Base-by-base conservation (phyloP, 2,888 invertebrate species). In the Melanotus villosus region DNA sequence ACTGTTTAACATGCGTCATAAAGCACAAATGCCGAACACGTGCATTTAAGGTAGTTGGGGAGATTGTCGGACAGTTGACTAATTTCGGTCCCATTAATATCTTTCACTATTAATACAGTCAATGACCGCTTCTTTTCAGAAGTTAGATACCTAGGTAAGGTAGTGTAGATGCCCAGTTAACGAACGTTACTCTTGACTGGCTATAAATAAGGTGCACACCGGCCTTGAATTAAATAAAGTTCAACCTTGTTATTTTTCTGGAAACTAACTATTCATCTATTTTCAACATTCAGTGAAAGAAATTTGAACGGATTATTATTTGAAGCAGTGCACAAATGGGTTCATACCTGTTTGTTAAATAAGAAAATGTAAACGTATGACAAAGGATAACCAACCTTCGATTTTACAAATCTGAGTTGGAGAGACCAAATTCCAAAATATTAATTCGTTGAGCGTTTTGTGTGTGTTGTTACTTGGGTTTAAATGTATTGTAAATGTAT, bases 51-150 rank as follows among this genome's bases (percentile, higher is more conserved):
- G 80, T 80, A 65, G 79, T 81, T 77, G 76, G 70, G 72, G 74
- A 80, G 80, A 82, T 82, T 81, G 81, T 82, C 77, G 79, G 83
- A 82, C 83, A 81, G 75, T 80, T 81, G 79, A 84, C 82, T 83
- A 83, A 84, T 84, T 82, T 79, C 79, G 18, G 64, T 30, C 68
- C 75, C 82, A 82, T 84, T 82, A 82, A 82, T 84, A 82, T 80
- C 78, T 76, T 82, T 84, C 83, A 83, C 72, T 73, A 75, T 76
- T 77, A 74, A 78, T 77, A 76, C 78, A 80, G 78, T 79, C 70
- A 71, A 59, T 67, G 73, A 67, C 71, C 66, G 68, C 47, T 62
- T 47, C 62, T 58, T 59, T 70, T 60, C 54, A 67, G 45, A 67
- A 54, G 36, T 67, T 56, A 36, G 41, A 23, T 32, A 19, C 59